Evolutionary conservation across 2,797 vertebrate species (phyloP).

Genomic region (Alcedo atthis): DNA sequence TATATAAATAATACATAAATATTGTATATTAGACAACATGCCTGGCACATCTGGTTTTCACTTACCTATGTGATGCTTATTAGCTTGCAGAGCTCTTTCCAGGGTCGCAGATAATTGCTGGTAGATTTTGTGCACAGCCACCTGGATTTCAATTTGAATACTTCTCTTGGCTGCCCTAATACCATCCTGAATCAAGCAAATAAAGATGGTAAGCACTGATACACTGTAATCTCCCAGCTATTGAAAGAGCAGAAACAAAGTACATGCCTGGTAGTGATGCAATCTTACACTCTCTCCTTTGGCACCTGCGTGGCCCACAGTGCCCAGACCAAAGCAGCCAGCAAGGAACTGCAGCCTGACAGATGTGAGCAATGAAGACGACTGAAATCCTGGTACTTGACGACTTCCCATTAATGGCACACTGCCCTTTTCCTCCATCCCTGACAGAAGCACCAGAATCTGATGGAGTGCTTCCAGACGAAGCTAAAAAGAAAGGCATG

Average conservation of each 20-base stretch:
- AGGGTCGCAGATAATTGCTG: slow-evolving; percentile 95
- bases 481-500: slow-evolving; percentile 78
- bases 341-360: slow-evolving; percentile 96
- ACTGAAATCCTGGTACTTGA: slow-evolving; percentile 85
- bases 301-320: slow-evolving; percentile 84
- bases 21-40: neutral
- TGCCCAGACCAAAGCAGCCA: slow-evolving; percentile 94
- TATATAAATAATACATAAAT: neutral
- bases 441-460: slow-evolving; percentile 93
- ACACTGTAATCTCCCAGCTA: neutral
- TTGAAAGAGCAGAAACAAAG: neutral
- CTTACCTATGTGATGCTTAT: slow-evolving; percentile 96
- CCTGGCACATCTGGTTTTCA: neutral
- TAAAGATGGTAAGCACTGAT: neutral
- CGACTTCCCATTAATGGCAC: slow-evolving; percentile 76
- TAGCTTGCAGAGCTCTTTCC: slow-evolving; percentile 94
- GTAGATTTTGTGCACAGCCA: slow-evolving; percentile 97
- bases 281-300: slow-evolving; percentile 94
- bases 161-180: slow-evolving; percentile 92
- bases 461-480: slow-evolving; percentile 96
- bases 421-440: slow-evolving; percentile 96
- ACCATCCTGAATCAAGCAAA: slow-evolving; percentile 85
- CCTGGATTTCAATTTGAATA: slow-evolving; percentile 95
- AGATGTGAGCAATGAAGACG: slow-evolving; percentile 92
- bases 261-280: slow-evolving; percentile 93